Evolutionary conservation across 2,888 invertebrate genomes (phyloP).

Genomic region (Leptothorax acervorum): DNA sequence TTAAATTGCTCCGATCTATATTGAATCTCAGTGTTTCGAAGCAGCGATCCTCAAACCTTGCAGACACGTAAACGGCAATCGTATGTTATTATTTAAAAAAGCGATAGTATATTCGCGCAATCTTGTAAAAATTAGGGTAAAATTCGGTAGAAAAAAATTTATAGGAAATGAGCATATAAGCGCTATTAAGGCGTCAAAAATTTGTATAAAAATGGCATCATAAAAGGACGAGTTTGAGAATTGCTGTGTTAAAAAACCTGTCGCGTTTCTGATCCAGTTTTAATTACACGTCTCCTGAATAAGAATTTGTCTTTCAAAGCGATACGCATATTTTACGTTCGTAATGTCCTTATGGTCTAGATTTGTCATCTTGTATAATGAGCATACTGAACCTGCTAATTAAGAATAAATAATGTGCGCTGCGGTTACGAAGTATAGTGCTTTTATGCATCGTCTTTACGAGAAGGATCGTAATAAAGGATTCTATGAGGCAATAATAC

Average conservation of each 20-base stretch:
- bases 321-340: not conserved
- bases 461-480: constrained; percentile 18
- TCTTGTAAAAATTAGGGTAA: not conserved
- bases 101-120: not conserved
- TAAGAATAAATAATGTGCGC: not conserved
- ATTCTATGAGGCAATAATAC: not conserved
- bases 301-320: constrained; percentile 1
- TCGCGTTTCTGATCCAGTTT: not conserved
- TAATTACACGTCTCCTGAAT: not conserved
- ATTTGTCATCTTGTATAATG: not conserved
- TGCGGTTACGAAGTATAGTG: not conserved
- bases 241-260: not conserved
- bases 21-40: not conserved
- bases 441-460: not conserved
- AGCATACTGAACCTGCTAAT: not conserved
- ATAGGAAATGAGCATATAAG: not conserved
- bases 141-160: not conserved
- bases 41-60: not conserved
- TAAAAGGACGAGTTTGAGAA: not conserved
- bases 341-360: not conserved
- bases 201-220: not conserved
- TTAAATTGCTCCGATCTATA: not conserved
- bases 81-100: not conserved
- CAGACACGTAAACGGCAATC: not conserved
- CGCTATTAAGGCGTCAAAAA: not conserved